Conservation (phyloP, 2,797 vertebrate species). For the Pangasius sanitwongsei region DNA sequence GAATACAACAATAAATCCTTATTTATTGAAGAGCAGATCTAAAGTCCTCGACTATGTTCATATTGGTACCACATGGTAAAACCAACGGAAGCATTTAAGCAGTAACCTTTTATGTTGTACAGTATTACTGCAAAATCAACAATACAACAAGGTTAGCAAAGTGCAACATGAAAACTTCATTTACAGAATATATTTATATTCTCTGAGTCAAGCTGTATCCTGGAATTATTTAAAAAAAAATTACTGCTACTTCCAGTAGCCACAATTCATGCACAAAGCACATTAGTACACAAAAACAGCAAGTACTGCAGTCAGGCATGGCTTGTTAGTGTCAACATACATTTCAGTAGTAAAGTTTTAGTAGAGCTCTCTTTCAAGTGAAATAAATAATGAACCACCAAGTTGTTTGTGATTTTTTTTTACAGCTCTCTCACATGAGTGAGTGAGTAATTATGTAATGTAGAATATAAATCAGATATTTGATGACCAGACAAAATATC, state of each 20-base stretch:
- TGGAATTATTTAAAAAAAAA: background rate
- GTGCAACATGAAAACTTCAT: background rate
- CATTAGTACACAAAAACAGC: background rate
- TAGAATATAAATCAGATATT: background rate
- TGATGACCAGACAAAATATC: background rate
- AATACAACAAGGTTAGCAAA: background rate
- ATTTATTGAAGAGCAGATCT: background rate
- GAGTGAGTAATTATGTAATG: background rate
- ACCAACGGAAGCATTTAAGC: no score
- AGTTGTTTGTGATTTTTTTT: background rate
- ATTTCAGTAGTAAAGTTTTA: background rate
- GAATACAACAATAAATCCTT: background rate
- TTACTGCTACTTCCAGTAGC: background rate
- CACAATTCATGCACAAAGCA: background rate
- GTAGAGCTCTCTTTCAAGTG: background rate
- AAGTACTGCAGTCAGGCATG: background rate
- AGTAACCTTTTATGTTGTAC: background rate
- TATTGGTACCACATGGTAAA: background rate
- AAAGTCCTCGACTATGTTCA: no score
- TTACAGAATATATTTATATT: background rate
- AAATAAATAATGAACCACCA: background rate
- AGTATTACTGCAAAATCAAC: background rate
- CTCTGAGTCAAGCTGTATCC: background rate
- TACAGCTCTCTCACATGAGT: background rate
- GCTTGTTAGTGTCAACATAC: background rate